These are phyloP conservation scores for Blennius ocellaris DNA, from an alignment of 2,113 vertebrate genomes.

Conservation along the genomic window DNA sequence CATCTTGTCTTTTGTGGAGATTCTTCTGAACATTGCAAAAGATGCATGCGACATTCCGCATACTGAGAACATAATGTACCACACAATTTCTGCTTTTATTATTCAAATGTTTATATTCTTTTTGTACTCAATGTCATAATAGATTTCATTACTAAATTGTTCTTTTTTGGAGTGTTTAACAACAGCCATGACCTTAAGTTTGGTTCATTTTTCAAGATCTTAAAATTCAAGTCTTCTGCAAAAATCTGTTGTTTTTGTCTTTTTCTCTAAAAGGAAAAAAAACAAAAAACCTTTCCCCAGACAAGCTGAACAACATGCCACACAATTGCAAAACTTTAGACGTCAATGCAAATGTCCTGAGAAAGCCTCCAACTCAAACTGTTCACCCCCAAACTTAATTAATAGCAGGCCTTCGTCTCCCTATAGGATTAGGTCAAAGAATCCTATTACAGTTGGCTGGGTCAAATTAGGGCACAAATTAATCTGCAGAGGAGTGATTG, in stretches of 20 bases:
- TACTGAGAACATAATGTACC: not conserved
- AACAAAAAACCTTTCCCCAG: conserved; percentile 23
- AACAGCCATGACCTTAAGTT: not conserved
- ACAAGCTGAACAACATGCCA: conserved; percentile 33
- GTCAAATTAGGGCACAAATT: conserved; percentile 50
- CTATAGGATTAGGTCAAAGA: conserved; percentile 45
- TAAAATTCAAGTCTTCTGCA: not conserved
- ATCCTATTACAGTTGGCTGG: conserved; percentile 30
- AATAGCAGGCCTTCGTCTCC: conserved; percentile 51
- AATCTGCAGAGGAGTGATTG: conserved; percentile 1
- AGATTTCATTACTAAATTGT: too few relatives aligned
- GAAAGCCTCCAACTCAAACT: conserved; percentile 64
- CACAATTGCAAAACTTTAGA: conserved; percentile 28
- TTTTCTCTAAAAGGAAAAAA: conserved; percentile 12
- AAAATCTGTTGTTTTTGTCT: not conserved
- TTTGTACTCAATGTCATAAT: too few relatives aligned
- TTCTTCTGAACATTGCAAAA: conserved; percentile 4
- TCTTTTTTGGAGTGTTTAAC: too few relatives aligned
- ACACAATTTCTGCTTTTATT: not conserved
- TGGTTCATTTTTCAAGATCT: not conserved
- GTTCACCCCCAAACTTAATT: conserved; percentile 57
- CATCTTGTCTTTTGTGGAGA: conserved; percentile 40
- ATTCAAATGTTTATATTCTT: too few relatives aligned
- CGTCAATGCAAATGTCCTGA: conserved; percentile 40
- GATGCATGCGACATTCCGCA: conserved; percentile 4